Conservation (phyloP, 2,888 invertebrate genomes). For the Caenorhabditis sp. region DNA sequence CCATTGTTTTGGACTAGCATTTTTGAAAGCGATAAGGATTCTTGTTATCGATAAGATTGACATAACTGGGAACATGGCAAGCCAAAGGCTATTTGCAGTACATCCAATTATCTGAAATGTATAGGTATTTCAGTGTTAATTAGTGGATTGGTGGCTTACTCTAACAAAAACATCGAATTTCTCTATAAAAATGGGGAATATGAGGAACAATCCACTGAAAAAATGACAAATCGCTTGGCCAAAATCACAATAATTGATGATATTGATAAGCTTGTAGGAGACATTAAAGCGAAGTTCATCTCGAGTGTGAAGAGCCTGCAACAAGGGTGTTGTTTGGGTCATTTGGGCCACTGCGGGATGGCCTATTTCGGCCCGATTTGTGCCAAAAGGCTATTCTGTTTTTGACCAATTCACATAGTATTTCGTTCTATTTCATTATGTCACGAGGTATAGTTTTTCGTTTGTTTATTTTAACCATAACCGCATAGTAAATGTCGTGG, state of each 20-base stretch:
- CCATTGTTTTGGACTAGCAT: not conserved
- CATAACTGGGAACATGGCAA: constrained; percentile 33
- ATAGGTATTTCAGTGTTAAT: not conserved
- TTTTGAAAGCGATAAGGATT: constrained; percentile 14
- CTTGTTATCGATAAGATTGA: constrained; percentile 21
- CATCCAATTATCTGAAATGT: constrained; percentile 37
- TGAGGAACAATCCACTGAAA: constrained; percentile 14
- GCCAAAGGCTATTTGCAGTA: constrained; percentile 36
- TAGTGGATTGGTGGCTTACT: not conserved
- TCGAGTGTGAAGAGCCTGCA: constrained; percentile 22
- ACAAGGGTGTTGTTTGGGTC: too few relatives aligned
- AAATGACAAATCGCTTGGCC: constrained; percentile 28
- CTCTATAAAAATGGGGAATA: constrained; percentile 19
- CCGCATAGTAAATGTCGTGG: too few relatives aligned
- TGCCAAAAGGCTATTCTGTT: too few relatives aligned
- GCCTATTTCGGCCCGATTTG: too few relatives aligned
- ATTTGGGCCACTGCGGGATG: too few relatives aligned
- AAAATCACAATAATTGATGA: constrained; percentile 22
- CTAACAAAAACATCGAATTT: constrained; percentile 10
- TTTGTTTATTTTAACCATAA: too few relatives aligned
- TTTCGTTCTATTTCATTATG: too few relatives aligned
- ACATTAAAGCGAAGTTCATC: constrained; percentile 24
- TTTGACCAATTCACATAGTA: too few relatives aligned
- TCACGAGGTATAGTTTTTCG: too few relatives aligned
- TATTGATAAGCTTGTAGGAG: constrained; percentile 34